Conservation (phyloP, 2,797 vertebrate genomes). For the Pogonophryne albipinna region DNA sequence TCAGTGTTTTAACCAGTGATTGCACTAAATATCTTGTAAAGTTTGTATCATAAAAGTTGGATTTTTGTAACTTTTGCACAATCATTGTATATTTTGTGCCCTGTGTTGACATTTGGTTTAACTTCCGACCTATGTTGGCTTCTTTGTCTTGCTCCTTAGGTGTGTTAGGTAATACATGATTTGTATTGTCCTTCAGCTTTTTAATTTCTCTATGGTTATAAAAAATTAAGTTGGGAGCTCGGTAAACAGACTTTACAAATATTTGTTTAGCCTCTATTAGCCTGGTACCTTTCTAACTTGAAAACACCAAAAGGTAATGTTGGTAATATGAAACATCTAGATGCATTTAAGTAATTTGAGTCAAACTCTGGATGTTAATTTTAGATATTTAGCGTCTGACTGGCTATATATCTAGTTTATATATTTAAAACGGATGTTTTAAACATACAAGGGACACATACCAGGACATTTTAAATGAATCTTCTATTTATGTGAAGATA, state of each 20-base stretch:
- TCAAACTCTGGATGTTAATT: background rate
- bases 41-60: slow-evolving; percentile 5
- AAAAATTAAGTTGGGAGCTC: background rate
- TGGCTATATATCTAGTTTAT: too few relatives aligned
- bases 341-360: background rate
- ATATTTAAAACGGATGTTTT: background rate
- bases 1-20: background rate
- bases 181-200: background rate
- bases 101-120: background rate
- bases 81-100: background rate
- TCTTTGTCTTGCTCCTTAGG: background rate
- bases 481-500: background rate
- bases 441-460: background rate
- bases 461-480: too few relatives aligned
- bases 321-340: background rate
- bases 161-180: too few relatives aligned
- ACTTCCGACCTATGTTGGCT: background rate
- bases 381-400: background rate
- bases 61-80: slow-evolving; percentile 1
- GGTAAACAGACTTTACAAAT: background rate
- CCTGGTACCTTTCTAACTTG: background rate
- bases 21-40: background rate
- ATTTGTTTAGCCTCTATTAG: background rate
- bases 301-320: background rate
- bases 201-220: background rate